Conservation (phyloP, 2,113 vertebrate genomes). For the Rallus limicola region DNA sequence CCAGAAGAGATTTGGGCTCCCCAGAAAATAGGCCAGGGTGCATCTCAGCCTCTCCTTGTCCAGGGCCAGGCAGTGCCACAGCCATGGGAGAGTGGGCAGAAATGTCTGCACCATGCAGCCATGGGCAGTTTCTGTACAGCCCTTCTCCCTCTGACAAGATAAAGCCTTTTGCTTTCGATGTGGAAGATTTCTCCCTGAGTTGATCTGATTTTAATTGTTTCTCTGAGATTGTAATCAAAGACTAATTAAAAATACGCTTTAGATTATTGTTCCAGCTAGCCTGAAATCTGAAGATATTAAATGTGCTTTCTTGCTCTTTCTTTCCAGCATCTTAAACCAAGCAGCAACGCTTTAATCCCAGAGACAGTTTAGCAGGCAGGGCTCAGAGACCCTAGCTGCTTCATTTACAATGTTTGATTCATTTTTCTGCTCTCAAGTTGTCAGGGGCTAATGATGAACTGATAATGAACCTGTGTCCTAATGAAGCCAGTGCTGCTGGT, state of each 20-base stretch:
- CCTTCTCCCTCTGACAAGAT: background rate
- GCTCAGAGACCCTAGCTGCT: background rate
- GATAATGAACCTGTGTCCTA: background rate
- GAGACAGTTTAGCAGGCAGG: background rate
- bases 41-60: background rate
- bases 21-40: background rate
- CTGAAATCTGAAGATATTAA: constrained; percentile 36
- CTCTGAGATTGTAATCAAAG: background rate
- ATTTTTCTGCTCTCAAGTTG: background rate
- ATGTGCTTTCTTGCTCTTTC: background rate
- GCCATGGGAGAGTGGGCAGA: background rate
- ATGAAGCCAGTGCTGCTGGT: background rate
- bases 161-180: constrained; percentile 4
- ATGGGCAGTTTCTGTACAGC: background rate
- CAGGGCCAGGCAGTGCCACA: accelerated
- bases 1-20: background rate
- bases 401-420: background rate
- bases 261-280: background rate
- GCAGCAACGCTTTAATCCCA: background rate
- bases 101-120: background rate
- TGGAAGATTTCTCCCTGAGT: background rate
- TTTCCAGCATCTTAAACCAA: background rate
- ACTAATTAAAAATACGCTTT: constrained; percentile 52
- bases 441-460: background rate
- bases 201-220: constrained; percentile 41